Base-by-base conservation (phyloP, 2,888 invertebrate species). In the Pseudanteris insignis region DNA sequence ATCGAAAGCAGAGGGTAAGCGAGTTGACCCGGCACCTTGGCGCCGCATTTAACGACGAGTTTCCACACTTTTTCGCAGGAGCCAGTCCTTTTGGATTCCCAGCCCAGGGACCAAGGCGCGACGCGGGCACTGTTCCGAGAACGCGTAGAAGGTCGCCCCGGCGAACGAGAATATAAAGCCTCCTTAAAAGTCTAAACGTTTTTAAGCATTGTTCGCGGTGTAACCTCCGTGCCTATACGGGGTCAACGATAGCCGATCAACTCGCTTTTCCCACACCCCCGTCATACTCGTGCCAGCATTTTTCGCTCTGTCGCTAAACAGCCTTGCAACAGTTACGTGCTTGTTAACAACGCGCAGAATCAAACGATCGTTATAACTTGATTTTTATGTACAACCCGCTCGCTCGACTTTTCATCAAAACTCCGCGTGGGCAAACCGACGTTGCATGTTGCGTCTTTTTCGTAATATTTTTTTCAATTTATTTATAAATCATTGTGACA, bases 71-170 rank as follows among this genome's bases (percentile, higher is more conserved):
- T 54, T 54, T 62, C 58, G 50, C 50, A 59, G 55, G 50, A 62
- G 46, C 18, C 48, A 43, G 37, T 41, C 33, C 46, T 60, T 55
- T 50, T 11, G 59, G 59, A 41, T 43, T 44, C 40, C 24, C 25
- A 25, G 12, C 4, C 21, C 30, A 30, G 50, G 24, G 41, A 30
- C 46, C 28, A 32, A 43, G 41, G 29, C 33, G 34, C 41, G 32
- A 43, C 26, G 36, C 44, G 4, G 18, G 6, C 18, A 47, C 36
- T 41, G 44, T 68, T 68, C 68, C 60, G 43, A 66, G 69, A 69
- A 69, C 59, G 50, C 50, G 58, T 63, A 64, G 67, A 68, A 68
- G 69, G 67, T 54, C 67, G 59, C 41, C 36, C 44, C 36, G 24
- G 37, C 26, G 15, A 29, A 36, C 43, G 48, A 34, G 38, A 55